These are phyloP conservation scores for Mesitornis unicolor DNA, from an alignment of 2,113 vertebrate species.

Conservation along the genomic window DNA sequence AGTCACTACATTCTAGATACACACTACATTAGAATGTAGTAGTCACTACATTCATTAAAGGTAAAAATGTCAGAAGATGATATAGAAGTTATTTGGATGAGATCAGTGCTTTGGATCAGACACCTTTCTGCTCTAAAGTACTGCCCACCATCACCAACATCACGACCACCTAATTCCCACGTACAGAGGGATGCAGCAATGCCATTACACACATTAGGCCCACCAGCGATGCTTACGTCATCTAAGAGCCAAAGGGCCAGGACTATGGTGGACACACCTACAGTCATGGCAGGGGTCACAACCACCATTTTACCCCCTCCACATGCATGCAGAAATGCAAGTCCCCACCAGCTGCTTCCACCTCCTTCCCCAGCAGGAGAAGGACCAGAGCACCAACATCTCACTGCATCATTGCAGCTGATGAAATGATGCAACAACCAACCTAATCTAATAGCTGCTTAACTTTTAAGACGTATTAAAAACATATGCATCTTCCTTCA, in stretches of 20 bases:
- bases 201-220: neutral
- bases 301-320: neutral
- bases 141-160: neutral
- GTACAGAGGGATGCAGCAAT: neutral
- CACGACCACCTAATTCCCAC: neutral
- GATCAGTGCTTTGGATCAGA: neutral
- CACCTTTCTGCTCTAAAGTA: neutral
- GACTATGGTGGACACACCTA: neutral
- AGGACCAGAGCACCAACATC: neutral
- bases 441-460: neutral
- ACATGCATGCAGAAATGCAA: accelerated
- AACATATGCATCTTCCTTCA: neutral
- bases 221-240: neutral
- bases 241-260: neutral
- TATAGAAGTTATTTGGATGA: neutral
- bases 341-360: neutral
- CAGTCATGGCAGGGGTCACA: neutral
- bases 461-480: neutral
- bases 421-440: neutral
- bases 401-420: neutral
- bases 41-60: neutral
- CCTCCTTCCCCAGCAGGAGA: neutral
- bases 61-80: neutral
- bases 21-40: too few relatives aligned
- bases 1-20: too few relatives aligned